Percentiles rank a stretch among this genome's conserved stretches.
These are phyloP conservation scores for Dynastes maya DNA, from an alignment of 2,888 invertebrate species.

Conservation along the genomic window DNA sequence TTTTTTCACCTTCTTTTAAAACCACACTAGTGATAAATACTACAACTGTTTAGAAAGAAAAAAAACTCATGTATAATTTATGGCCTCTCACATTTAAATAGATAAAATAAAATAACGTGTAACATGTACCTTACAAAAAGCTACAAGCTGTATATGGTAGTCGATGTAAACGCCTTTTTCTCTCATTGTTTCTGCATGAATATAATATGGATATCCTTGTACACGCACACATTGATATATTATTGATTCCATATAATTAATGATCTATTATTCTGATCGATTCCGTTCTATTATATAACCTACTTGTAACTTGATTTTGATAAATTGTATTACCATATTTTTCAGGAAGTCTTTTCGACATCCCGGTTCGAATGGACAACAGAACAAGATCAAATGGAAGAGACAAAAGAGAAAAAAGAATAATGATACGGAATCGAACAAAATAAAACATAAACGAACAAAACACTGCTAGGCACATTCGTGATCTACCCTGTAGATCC, in stretches of 20 bases:
- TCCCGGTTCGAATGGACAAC: conserved; percentile 25
- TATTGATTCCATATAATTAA: conserved; percentile 44
- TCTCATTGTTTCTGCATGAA: conserved; percentile 40
- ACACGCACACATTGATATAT: conserved; percentile 43
- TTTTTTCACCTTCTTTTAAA: background rate
- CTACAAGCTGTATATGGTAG: conserved; percentile 43
- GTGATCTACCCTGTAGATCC: conserved; percentile 99
- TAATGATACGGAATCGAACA: conserved; percentile 1
- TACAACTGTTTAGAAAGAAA: conserved; percentile 8
- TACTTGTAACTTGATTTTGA: conserved; percentile 38
- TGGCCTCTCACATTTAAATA: conserved; percentile 1
- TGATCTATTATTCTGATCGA: conserved; percentile 47
- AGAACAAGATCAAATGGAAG: conserved; percentile 23
- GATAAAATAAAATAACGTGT: conserved; percentile 28
- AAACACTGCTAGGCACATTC: conserved; percentile 81
- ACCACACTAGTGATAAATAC: background rate
- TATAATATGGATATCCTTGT: conserved; percentile 31
- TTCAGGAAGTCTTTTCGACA: conserved; percentile 47
- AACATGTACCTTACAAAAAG: conserved; percentile 33
- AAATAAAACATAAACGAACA: conserved; percentile 31
- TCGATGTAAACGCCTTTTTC: conserved; percentile 34
- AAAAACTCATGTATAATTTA: conserved; percentile 2
- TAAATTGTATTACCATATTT: conserved; percentile 46
- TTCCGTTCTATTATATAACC: conserved; percentile 43
- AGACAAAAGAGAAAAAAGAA: background rate